Conservation (phyloP, 2,113 vertebrate species). For the Alethe diademata region DNA sequence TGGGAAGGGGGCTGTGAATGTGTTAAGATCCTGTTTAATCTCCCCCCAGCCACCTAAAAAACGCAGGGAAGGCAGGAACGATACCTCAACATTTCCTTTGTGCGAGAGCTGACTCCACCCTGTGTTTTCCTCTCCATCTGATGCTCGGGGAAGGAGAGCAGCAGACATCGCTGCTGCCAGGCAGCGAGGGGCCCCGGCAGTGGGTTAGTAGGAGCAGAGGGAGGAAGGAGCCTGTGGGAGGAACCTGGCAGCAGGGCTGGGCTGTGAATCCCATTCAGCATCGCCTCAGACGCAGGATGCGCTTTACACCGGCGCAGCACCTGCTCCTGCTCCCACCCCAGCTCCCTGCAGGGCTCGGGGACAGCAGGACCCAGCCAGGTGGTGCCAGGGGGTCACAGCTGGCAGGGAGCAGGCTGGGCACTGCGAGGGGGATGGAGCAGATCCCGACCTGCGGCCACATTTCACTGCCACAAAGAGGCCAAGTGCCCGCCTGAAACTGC, state of each 20-base stretch:
- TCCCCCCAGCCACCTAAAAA: slow-evolving; percentile 34
- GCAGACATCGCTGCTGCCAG: not conserved
- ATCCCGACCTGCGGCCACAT: not conserved
- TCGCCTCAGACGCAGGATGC: not conserved
- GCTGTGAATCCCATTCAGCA: not conserved
- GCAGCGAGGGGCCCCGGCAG: not conserved
- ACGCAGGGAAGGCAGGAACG: not conserved
- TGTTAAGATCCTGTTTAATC: slow-evolving; percentile 54
- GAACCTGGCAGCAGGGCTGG: not conserved
- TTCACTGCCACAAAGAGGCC: not conserved
- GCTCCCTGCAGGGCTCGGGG: not conserved
- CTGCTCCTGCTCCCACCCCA: not conserved
- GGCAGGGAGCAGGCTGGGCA: not conserved
- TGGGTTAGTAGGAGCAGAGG: slow-evolving; percentile 20
- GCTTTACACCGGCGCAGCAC: not conserved
- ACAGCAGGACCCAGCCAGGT: not conserved
- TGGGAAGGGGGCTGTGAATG: slow-evolving; percentile 35
- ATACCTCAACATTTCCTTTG: slow-evolving; percentile 57
- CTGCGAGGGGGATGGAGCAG: not conserved
- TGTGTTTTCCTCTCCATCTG: slow-evolving; percentile 52
- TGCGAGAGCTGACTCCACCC: slow-evolving; percentile 57
- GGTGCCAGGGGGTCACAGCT: not conserved
- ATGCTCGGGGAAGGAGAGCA: slow-evolving; percentile 9
- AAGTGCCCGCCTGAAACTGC: not conserved
- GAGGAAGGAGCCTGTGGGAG: slow-evolving; percentile 7